Evolutionary conservation across 2,888 invertebrate genomes (phyloP).

Genomic region (Coelogynopora nodosa): DNA sequence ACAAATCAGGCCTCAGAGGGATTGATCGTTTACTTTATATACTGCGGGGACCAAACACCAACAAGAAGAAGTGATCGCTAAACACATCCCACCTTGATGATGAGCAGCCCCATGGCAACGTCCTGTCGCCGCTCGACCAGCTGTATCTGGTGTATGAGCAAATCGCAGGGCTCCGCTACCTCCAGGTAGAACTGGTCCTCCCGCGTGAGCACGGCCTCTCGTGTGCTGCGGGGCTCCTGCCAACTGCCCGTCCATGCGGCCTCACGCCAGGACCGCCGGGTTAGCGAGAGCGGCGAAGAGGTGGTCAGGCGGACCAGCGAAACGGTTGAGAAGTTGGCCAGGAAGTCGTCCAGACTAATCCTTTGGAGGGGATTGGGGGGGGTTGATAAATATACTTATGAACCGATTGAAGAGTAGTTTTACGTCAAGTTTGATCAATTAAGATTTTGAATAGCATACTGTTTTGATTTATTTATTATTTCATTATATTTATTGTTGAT

Average conservation of each 20-base stretch:
- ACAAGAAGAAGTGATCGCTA: not conserved
- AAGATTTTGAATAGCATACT: not conserved
- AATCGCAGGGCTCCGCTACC: not conserved
- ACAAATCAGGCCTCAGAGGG: not conserved
- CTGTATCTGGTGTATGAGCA: not conserved
- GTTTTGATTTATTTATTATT: not conserved
- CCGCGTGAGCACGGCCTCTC: not conserved
- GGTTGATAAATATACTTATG: too few species aligned
- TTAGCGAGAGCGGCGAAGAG: not conserved
- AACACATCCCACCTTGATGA: not conserved
- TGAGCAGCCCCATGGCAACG: not conserved
- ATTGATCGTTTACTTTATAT: not conserved
- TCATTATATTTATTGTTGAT: not conserved
- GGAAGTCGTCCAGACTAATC: not conserved
- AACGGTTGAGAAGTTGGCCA: constrained; percentile 43
- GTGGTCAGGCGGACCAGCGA: constrained; percentile 46
- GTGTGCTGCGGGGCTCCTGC: not conserved
- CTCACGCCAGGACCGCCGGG: not conserved
- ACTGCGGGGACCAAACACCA: not conserved
- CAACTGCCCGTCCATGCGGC: not conserved
- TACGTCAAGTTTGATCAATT: too few species aligned
- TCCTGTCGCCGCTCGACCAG: not conserved
- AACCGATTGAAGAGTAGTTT: too few species aligned
- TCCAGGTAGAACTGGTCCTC: not conserved
- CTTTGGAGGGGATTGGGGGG: not conserved